A percentile compares a stretch with the other conserved stretches of the same genome.
Evolutionary conservation across 2,113 vertebrate genomes (phyloP).

Genomic region (Paradoxurus hermaphroditus): DNA sequence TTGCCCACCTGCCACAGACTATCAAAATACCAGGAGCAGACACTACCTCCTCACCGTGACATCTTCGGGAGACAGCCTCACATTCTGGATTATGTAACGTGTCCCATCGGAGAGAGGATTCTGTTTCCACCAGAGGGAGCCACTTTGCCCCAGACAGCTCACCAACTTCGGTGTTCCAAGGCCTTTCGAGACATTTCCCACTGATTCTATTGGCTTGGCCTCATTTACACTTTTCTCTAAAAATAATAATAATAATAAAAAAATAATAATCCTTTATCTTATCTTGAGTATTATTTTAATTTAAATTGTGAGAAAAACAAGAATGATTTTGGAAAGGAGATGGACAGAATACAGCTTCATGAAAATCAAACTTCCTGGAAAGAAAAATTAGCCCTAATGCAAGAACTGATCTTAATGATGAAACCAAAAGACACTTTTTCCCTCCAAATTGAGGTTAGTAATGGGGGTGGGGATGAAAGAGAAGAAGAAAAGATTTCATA

Average conservation of each 20-base stretch:
- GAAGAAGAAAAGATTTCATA: neutral
- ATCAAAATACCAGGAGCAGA: neutral
- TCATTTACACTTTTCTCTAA: too few species aligned
- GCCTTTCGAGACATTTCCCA: neutral
- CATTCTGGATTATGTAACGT: neutral
- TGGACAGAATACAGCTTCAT: neutral
- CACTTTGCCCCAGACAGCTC: neutral
- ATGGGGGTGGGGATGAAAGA: rapidly evolving
- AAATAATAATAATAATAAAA: too few species aligned
- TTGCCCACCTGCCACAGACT: neutral
- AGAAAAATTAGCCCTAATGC: neutral
- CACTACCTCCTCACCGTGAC: neutral
- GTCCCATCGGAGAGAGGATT: neutral
- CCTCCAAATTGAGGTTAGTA: neutral
- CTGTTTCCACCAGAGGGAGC: conserved; percentile 65
- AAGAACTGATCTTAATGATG: neutral
- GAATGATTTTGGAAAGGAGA: neutral
- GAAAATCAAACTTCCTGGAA: conserved; percentile 8
- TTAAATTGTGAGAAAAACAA: neutral
- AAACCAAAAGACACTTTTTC: neutral
- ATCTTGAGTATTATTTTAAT: neutral
- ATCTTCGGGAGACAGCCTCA: neutral
- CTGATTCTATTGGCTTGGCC: neutral
- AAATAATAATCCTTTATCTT: neutral
- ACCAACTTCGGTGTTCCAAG: neutral